phyloP scores from a whole-genome alignment of 2,113 vertebrate species.

The Odocoileus virginianus region DNA sequence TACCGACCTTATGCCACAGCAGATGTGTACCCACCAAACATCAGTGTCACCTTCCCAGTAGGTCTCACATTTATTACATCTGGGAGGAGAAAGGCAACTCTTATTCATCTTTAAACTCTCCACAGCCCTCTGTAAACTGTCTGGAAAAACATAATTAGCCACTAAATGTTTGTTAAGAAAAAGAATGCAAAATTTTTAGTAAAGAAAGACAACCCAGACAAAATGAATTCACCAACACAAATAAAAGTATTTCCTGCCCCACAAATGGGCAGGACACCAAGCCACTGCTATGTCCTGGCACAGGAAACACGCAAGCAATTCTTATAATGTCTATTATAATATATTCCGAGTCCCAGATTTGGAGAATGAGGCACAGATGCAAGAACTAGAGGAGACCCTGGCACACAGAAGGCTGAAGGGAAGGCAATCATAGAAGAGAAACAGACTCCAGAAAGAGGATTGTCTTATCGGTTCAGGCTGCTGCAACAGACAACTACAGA shows the following conservation, averaged over 20 bases:
- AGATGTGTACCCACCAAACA: background rate
- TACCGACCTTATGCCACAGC: background rate
- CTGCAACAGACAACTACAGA: background rate
- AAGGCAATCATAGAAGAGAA: background rate
- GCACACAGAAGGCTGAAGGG: background rate
- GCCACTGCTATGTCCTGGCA: background rate
- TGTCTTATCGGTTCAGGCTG: background rate
- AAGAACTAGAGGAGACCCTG: background rate
- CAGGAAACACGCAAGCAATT: background rate
- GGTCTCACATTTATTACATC: background rate
- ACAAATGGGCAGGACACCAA: background rate
- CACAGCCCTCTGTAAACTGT: background rate
- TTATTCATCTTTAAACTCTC: background rate
- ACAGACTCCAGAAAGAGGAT: background rate
- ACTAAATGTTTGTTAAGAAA: background rate
- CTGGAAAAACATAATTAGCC: background rate
- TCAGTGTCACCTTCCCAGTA: background rate
- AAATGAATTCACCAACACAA: slow-evolving; percentile 9
- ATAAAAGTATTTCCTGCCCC: slow-evolving; percentile 37
- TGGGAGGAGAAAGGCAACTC: background rate
- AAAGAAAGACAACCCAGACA: background rate
- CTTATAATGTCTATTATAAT: background rate
- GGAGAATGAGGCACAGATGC: background rate
- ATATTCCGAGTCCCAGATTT: background rate
- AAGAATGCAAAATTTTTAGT: background rate